These are phyloP conservation scores for Ia io DNA, from an alignment of 2,113 vertebrate genomes.

Conservation along the genomic window DNA sequence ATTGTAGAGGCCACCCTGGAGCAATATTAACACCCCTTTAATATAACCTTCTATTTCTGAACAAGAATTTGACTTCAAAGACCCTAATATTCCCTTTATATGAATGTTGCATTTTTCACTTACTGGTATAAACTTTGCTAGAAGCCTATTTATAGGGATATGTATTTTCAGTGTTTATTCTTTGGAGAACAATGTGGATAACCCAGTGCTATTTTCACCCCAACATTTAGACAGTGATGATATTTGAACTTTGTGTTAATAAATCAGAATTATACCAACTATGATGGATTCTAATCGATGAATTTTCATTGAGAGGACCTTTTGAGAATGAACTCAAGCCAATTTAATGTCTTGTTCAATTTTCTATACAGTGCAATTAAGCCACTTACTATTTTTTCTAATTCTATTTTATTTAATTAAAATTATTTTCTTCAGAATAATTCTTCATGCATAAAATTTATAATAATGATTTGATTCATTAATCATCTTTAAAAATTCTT, in stretches of 20 bases:
- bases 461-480: neutral
- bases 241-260: conserved; percentile 17
- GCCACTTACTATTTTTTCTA: neutral
- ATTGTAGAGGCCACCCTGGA: neutral
- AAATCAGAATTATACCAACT: conserved; percentile 39
- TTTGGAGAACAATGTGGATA: neutral
- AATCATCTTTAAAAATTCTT: neutral
- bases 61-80: neutral
- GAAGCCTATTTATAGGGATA: neutral
- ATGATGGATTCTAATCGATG: neutral
- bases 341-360: neutral
- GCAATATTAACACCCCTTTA: neutral
- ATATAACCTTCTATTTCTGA: neutral
- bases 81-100: neutral
- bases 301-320: conserved; percentile 5
- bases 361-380: neutral
- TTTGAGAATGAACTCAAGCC: neutral
- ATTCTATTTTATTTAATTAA: conserved; percentile 38
- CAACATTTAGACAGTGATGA: neutral
- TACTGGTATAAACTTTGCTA: neutral
- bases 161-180: neutral
- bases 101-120: neutral
- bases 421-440: conserved; percentile 15
- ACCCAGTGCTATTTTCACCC: neutral
- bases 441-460: conserved; percentile 13